These are phyloP conservation scores for Carpatolechia fugitivella DNA, from an alignment of 2,888 invertebrate genomes.

Conservation along the genomic window DNA sequence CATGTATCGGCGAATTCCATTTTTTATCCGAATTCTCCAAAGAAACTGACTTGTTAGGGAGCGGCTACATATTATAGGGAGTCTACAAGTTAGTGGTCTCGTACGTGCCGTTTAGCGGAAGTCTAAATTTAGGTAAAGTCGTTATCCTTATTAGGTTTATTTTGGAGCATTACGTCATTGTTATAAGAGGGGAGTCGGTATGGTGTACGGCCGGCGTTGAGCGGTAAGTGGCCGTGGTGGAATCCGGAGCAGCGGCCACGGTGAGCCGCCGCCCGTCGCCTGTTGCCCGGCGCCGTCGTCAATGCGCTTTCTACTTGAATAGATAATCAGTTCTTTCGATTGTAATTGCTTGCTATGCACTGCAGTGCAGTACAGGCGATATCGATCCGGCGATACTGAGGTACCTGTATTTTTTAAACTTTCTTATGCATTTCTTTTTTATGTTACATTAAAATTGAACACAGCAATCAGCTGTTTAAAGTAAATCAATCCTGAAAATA, in stretches of 20 bases:
- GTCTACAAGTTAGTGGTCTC: constrained; percentile 10
- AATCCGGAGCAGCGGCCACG: constrained; percentile 39
- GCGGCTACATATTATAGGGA: not conserved
- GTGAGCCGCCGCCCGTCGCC: not conserved
- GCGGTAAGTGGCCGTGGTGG: constrained; percentile 20
- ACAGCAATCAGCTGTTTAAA: no score
- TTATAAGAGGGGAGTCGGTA: constrained; percentile 38
- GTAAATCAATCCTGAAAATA: no score
- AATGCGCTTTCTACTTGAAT: constrained; percentile 11
- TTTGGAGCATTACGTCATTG: constrained; percentile 78
- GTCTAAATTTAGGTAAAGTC: constrained; percentile 39
- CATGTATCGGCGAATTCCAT: constrained; percentile 55
- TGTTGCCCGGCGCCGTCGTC: not conserved
- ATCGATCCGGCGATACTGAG: constrained; percentile 28
- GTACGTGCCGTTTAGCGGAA: constrained; percentile 33
- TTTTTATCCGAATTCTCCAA: constrained; percentile 31
- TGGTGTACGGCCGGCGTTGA: constrained; percentile 32
- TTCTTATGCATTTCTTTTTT: not conserved
- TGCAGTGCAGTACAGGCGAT: constrained; percentile 34
- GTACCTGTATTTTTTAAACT: not conserved
- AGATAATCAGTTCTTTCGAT: constrained; percentile 18
- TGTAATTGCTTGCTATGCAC: constrained; percentile 30
- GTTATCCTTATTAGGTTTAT: constrained; percentile 73
- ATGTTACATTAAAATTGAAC: no score
- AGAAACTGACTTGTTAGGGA: constrained; percentile 23